phyloP scores from a whole-genome alignment of 2,797 vertebrate species.

The Acomys russatus region DNA sequence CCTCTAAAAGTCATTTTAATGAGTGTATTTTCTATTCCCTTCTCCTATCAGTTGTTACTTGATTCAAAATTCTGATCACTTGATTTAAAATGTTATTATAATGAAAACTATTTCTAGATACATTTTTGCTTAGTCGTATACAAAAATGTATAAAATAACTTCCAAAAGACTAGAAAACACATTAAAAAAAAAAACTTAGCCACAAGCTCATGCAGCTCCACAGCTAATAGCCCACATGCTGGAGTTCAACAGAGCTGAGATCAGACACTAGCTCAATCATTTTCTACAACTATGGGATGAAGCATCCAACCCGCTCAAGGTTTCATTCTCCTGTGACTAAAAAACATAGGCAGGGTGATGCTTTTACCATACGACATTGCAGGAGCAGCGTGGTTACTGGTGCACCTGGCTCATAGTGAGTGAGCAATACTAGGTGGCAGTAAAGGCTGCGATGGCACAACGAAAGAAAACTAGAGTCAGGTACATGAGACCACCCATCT shows the following conservation, averaged over 20 bases:
- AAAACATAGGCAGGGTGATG: not conserved
- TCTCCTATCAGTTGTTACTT: conserved; percentile 17
- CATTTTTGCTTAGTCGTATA: conserved; percentile 43
- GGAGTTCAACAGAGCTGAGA: not conserved
- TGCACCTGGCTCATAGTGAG: not conserved
- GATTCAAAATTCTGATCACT: conserved; percentile 25
- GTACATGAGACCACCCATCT: not conserved
- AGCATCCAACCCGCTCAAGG: not conserved
- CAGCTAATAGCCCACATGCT: not conserved
- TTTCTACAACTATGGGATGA: conserved; percentile 9
- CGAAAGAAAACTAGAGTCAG: not conserved
- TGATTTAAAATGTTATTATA: not conserved
- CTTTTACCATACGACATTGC: not conserved
- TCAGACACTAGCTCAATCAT: not conserved
- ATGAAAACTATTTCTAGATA: conserved; percentile 7
- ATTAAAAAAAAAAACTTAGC: not conserved
- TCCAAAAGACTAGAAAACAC: conserved; percentile 20
- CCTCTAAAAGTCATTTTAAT: conserved; percentile 6
- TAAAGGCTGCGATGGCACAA: not conserved
- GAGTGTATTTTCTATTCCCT: conserved; percentile 16
- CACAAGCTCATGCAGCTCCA: not conserved
- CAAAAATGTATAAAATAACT: conserved; percentile 1
- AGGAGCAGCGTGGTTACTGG: not conserved
- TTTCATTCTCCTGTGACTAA: conserved; percentile 21
- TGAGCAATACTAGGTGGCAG: not conserved